Evolutionary conservation across 1,140 invertebrate species (phyloP), one percentile per base, ranked within the genome.

Genomic region (Drosophila bocqueti): DNA sequence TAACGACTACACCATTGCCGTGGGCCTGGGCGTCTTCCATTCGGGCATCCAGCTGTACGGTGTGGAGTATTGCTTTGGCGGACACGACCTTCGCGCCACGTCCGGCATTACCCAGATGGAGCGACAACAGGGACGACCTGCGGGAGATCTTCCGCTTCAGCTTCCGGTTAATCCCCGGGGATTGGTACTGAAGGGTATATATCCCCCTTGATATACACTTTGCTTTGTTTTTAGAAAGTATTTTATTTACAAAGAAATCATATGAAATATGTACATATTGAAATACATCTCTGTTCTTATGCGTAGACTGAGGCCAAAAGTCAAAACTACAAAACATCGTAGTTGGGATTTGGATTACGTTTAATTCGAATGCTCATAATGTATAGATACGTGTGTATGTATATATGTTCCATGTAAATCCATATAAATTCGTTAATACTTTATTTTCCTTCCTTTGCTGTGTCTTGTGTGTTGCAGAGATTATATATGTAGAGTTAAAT

Each of bases 11-110:
- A 99, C 98, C 40, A 96, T 97, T 58, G 96, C 96, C 50, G 95
- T 99, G 62, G 98, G 98, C 3, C 94, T 99, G 63, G 98, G 98
- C 54, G 97, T 99, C 73, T 99, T 98, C 94, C 99, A 99, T 94
- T 98, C 98, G 59, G 99, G 99, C 21, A 96, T 99, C 52, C 96
- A 99, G 95, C 95, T 99, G 49, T 99, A 98, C 95, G 98, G 97
- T 85, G 93, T 93, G 95, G 98, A 99, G 94, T 99, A 97, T 94
- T 98, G 98, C 2, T 99, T 99, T 94, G 98, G 98, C 43, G 99
- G 98, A 3, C 98, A 99, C 93, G 95, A 96, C 15, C 96, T 95
- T 92, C 95, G 96, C 4, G 49, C 3, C 1, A 96, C 97, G 87
- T 96, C 96, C 59, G 98, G 98, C 64, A 96, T 98, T 77, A 99